Evolutionary conservation across 2,113 vertebrate genomes (phyloP).

Genomic region (Calyptommatus sinebrachiatus): DNA sequence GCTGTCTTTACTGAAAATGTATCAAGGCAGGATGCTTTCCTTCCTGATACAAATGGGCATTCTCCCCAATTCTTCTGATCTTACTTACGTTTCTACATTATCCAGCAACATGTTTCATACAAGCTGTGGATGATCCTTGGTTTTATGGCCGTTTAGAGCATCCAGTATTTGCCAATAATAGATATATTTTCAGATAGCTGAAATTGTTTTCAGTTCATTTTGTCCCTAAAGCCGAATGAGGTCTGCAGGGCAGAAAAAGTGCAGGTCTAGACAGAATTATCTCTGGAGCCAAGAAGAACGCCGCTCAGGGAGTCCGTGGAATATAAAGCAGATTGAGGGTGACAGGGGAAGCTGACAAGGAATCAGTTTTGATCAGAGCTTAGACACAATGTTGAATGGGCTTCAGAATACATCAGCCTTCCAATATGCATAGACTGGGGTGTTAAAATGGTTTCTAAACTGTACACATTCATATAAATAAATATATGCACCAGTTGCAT

Average conservation of each 20-base stretch:
- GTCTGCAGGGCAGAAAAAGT: slow-evolving; percentile 8
- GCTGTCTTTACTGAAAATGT: not conserved
- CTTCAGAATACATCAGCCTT: too few species aligned
- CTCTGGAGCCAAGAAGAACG: not conserved
- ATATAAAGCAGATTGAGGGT: not conserved
- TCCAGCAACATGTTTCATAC: not conserved
- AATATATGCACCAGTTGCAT: too few species aligned
- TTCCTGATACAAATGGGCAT: not conserved
- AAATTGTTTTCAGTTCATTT: slow-evolving; percentile 18
- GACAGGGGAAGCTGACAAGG: not conserved
- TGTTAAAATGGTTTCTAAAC: too few species aligned
- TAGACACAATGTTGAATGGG: too few species aligned
- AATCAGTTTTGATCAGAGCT: too few species aligned
- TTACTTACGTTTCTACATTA: not conserved
- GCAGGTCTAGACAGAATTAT: slow-evolving; percentile 11
- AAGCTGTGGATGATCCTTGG: not conserved
- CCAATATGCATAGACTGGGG: too few species aligned
- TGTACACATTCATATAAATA: too few species aligned
- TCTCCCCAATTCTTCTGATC: slow-evolving; percentile 27
- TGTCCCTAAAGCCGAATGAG: not conserved
- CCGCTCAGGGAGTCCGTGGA: not conserved
- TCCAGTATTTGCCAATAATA: not conserved
- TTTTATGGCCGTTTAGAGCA: slow-evolving; percentile 21
- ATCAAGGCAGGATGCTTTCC: not conserved
- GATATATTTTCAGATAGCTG: slow-evolving; percentile 16